Percentiles rank a stretch among this genome's conserved stretches.
Conservation (phyloP, 2,113 vertebrate species). For the Aegithalos caudatus region DNA sequence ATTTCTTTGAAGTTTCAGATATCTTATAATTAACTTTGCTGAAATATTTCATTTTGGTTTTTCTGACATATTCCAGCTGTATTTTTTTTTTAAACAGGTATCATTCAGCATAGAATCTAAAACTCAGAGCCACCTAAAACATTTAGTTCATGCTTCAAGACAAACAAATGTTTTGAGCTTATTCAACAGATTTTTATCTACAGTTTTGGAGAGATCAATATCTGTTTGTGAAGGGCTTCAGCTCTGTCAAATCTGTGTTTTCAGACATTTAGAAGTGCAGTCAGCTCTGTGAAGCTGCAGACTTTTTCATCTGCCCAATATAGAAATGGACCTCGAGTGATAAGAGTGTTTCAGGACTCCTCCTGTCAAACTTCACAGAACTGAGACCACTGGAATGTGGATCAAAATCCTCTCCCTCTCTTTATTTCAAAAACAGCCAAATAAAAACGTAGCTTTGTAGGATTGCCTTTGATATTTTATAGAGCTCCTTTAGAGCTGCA, state of each 20-base stretch:
- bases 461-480: not conserved
- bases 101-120: not conserved
- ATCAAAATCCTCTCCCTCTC: not conserved
- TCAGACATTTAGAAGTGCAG: not conserved
- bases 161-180: not conserved
- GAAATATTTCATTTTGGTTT: not conserved
- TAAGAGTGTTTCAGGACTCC: not conserved
- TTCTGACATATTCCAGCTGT: not conserved
- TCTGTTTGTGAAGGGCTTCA: conserved; percentile 3
- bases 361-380: not conserved
- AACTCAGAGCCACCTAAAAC: not conserved
- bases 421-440: not conserved
- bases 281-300: not conserved
- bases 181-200: not conserved
- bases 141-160: not conserved
- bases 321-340: not conserved
- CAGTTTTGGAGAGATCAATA: not conserved
- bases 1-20: not conserved
- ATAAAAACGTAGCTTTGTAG: not conserved
- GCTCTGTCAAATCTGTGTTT: not conserved
- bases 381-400: not conserved
- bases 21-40: not conserved
- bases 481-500: not conserved
- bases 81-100: not conserved
- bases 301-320: conserved; percentile 2